Evolutionary conservation across 2,797 vertebrate genomes (phyloP), one percentile per base, ranked within the genome.

Genomic region (Erethizon dorsatum): DNA sequence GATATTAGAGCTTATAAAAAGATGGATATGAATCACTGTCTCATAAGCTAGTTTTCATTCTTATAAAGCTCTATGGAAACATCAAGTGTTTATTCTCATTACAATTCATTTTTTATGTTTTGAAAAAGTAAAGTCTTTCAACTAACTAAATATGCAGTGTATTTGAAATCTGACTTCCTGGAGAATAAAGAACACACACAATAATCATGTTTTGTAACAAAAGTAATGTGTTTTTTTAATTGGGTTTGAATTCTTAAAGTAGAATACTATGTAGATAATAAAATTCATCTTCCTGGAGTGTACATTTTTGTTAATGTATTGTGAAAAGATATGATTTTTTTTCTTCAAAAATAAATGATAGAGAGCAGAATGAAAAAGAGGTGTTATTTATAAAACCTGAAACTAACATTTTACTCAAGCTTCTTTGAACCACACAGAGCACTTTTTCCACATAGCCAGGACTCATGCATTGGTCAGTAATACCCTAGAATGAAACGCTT

Each of bases 331-430:
- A 71, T 56, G 7, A 28, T 69, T 69, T 52, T 87, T 69, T 50
- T 22, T 56, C 69, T 5, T 73, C 50, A 80, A 83, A 80, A 83
- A 52, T 92, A 71, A 80, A 28, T 87, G 14, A 2, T 41, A 14
- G 20, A 5, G 5, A 67, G 4, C 15, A 59, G 26, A 80, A 6
- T 50, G 3, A 50, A 80, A 59, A 37, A 77, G 8, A 0, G 13
- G 6, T 63, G 10, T n/a, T 78, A 47, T 94, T 94, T 79, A 91
- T 92, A 56, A 83, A 77, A 50, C 14, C 71, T 77, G 14, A 93
- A 93, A 10, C 4, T 61, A 20, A 2, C 6, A 50, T 95, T 88
- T 94, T 67, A 41, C 45, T 11, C 18, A 54, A 37, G 41, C 20
- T 65, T 2, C 31, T 91, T 67, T 78, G n/a, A 59, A 47, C 0